A percentile compares a stretch with the other conserved stretches of the same genome.
phyloP scores from a whole-genome alignment of 1,140 invertebrate genomes.

The Globodera ellingtonae region DNA sequence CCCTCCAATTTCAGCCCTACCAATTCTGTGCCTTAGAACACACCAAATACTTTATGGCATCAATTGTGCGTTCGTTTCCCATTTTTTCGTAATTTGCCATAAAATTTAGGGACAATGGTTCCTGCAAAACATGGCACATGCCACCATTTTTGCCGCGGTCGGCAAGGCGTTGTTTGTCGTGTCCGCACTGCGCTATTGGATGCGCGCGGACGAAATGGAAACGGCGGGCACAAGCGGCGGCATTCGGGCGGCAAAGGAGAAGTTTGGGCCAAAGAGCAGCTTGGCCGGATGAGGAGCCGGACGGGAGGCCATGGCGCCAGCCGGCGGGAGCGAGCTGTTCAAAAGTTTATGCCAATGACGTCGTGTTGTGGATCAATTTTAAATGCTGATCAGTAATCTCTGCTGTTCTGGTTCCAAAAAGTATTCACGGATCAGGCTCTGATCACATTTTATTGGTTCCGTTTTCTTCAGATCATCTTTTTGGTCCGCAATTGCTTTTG shows the following conservation, averaged over 20 bases:
- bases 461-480: no score
- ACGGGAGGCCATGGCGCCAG: neutral
- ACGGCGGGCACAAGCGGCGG: constrained; percentile 6
- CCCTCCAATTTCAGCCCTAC: constrained; percentile 15
- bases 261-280: constrained; percentile 18
- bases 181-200: constrained; percentile 50
- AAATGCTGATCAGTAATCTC: no score
- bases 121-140: constrained; percentile 55
- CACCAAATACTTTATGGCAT: constrained; percentile 44
- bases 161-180: constrained; percentile 48
- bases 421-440: no score
- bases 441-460: no score
- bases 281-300: neutral
- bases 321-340: no score
- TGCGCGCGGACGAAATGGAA: constrained; percentile 30
- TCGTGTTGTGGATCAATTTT: no score
- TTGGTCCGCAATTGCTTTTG: no score
- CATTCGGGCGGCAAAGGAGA: constrained; percentile 12
- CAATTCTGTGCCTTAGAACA: constrained; percentile 39
- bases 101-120: constrained; percentile 49
- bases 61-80: constrained; percentile 20
- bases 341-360: no score
- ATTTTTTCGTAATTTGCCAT: constrained; percentile 23
- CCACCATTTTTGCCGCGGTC: constrained; percentile 42
- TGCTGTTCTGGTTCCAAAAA: no score